Evolutionary conservation across 2,113 vertebrate species (phyloP).

Genomic region (Scomber colias): DNA sequence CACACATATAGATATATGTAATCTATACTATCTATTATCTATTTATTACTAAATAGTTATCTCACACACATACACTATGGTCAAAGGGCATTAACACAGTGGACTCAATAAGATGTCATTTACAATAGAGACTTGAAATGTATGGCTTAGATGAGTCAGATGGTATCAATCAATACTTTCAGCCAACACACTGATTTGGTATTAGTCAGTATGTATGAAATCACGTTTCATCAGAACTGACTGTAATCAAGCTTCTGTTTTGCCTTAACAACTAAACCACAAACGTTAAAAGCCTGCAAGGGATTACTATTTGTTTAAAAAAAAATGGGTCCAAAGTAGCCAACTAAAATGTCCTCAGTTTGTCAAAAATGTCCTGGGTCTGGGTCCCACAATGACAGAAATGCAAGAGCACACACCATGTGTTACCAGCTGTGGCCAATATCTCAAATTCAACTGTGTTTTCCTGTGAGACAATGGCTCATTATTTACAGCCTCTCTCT

Average conservation of each 20-base stretch:
- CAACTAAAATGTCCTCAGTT: background rate
- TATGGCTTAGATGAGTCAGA: too few relatives aligned
- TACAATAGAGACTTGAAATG: background rate
- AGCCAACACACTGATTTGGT: too few relatives aligned
- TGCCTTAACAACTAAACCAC: background rate
- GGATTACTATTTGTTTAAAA: too few relatives aligned
- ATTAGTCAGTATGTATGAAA: too few relatives aligned
- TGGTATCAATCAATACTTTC: too few relatives aligned
- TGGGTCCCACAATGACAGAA: constrained; percentile 31
- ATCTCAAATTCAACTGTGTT: constrained; percentile 63
- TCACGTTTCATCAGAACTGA: background rate
- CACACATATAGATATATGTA: too few relatives aligned
- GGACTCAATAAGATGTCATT: background rate
- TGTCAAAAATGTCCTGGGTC: constrained; percentile 12
- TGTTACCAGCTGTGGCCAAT: constrained; percentile 71
- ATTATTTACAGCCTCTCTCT: constrained; percentile 73
- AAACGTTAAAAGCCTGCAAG: background rate
- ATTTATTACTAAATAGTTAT: background rate
- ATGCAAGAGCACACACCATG: constrained; percentile 55
- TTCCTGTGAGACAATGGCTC: constrained; percentile 82
- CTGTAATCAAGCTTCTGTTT: constrained; percentile 6
- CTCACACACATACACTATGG: background rate
- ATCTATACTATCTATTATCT: too few relatives aligned
- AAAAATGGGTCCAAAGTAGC: too few relatives aligned
- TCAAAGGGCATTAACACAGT: constrained; percentile 1